phyloP scores from a whole-genome alignment of 1,140 invertebrate genomes.

The Nasonia longicornis region DNA sequence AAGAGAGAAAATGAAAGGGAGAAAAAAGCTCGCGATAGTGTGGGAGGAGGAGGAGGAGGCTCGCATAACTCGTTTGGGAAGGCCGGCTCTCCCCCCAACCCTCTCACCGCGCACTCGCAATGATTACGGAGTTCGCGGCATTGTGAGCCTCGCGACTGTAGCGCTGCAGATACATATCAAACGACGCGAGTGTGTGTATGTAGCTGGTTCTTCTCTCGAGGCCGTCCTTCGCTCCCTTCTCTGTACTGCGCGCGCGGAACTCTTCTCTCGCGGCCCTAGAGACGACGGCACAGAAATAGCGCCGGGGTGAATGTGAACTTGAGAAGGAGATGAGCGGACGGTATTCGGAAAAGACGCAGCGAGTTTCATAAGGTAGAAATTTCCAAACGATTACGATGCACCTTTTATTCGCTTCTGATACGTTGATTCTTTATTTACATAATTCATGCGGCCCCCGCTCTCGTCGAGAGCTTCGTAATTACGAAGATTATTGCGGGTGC shows the following conservation, averaged over 20 bases:
- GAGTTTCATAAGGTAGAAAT: no score
- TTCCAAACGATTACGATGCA: no score
- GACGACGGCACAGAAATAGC: neutral
- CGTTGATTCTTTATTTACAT: no score
- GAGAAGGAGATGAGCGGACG: neutral
- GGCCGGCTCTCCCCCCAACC: neutral
- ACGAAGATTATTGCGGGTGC: no score
- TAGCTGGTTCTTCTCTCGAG: neutral
- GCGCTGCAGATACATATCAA: slow-evolving; percentile 27
- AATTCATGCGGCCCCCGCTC: no score
- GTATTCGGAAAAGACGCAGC: no score
- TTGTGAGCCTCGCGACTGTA: neutral
- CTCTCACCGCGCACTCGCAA: neutral
- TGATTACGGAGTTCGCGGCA: slow-evolving; percentile 22
- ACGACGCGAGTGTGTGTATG: neutral
- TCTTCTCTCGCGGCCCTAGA: neutral
- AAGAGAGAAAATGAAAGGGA: neutral
- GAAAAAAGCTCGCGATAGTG: slow-evolving; percentile 1
- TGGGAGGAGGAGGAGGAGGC: neutral
- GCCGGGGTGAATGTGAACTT: slow-evolving; percentile 19
- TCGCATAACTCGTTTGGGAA: slow-evolving; percentile 32
- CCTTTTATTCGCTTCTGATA: no score
- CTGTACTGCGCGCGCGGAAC: no score
- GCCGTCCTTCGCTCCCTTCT: neutral
- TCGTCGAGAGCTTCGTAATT: no score